Conservation (phyloP, 1,140 invertebrate genomes). For the Drosophila willistoni region DNA sequence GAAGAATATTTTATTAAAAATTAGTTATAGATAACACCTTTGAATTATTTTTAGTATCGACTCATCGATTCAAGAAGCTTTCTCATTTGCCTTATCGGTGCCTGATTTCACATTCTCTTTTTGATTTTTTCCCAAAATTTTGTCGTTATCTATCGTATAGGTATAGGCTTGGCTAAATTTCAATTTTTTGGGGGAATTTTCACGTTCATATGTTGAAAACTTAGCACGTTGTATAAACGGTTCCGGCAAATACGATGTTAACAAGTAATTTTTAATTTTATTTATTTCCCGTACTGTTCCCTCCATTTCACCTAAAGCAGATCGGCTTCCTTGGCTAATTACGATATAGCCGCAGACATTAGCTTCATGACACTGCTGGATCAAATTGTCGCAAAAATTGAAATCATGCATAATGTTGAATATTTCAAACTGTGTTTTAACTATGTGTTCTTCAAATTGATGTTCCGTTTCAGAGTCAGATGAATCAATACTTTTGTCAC, state of each 20-base stretch:
- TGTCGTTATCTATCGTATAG: not conserved
- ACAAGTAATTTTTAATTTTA: not conserved
- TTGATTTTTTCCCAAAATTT: not conserved
- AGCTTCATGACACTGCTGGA: not conserved
- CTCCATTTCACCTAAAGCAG: not conserved
- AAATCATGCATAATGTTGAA: not conserved
- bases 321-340: not conserved
- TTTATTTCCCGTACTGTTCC: not conserved
- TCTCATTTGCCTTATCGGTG: not conserved
- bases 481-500: not conserved
- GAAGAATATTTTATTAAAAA: not conserved
- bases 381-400: not conserved
- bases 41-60: not conserved
- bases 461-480: not conserved
- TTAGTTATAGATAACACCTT: not conserved
- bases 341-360: not conserved
- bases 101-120: not conserved
- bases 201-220: not conserved
- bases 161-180: not conserved
- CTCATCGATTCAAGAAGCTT: not conserved
- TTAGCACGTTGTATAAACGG: not conserved
- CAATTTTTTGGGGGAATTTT: not conserved
- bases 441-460: not conserved
- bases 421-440: not conserved
- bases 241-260: not conserved